Conservation (phyloP, 2,888 invertebrate species). For the Tiliacea aurago region DNA sequence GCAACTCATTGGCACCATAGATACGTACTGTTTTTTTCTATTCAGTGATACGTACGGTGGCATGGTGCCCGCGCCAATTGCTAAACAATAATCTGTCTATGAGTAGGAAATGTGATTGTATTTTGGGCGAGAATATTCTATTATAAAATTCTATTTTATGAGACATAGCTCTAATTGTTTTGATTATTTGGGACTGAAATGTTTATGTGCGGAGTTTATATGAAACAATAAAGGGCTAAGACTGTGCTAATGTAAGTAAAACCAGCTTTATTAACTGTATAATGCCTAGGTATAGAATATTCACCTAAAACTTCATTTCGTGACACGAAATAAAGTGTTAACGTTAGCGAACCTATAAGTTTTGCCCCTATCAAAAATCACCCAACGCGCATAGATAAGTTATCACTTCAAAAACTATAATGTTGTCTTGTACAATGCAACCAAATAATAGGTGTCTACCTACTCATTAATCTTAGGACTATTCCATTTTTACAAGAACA, state of each 20-base stretch:
- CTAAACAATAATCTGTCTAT: conserved; percentile 57
- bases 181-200: not conserved
- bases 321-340: not conserved
- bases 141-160: not conserved
- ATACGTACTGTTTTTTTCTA: conserved; percentile 25
- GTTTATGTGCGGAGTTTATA: not conserved
- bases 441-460: not conserved
- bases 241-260: not conserved
- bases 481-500: not conserved
- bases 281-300: too few species aligned
- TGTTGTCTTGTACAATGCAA: too few species aligned
- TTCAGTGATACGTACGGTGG: conserved; percentile 37
- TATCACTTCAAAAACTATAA: too few species aligned
- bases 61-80: conserved; percentile 70
- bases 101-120: conserved; percentile 23
- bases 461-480: not conserved
- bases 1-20: conserved; percentile 38
- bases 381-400: too few species aligned
- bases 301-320: not conserved
- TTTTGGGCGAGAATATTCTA: conserved; percentile 9
- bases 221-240: not conserved
- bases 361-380: too few species aligned
- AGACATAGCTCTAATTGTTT: not conserved
- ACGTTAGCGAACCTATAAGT: too few species aligned
- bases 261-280: not conserved